Conservation (phyloP, 2,888 invertebrate genomes). For the Rhimphoctona megacephalus region DNA sequence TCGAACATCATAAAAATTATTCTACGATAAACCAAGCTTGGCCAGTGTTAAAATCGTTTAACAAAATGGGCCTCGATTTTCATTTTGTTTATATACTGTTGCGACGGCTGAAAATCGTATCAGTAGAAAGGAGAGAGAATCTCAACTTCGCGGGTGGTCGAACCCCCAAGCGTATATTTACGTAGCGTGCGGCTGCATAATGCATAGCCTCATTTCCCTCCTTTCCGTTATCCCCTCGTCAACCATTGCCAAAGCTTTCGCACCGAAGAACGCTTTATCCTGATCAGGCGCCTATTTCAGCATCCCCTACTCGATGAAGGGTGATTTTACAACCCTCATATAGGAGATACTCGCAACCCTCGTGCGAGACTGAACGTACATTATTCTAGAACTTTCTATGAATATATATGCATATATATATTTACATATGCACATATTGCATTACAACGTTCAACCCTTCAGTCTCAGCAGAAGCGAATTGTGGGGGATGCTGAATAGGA, state of each 20-base stretch:
- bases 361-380: conserved; percentile 13
- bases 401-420: neutral
- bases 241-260: conserved; percentile 46
- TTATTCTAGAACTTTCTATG: neutral
- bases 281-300: conserved; percentile 40
- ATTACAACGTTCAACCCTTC: conserved; percentile 42
- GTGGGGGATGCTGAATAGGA: conserved; percentile 33
- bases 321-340: conserved; percentile 49
- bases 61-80: neutral
- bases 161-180: conserved; percentile 71
- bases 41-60: neutral
- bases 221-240: neutral
- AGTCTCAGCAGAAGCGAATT: conserved; percentile 20
- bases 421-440: conserved; percentile 21
- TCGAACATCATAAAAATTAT: neutral
- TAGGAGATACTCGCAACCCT: conserved; percentile 46
- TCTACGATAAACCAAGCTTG: neutral
- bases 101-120: conserved; percentile 24
- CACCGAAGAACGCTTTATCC: conserved; percentile 55
- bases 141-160: conserved; percentile 71
- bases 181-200: conserved; percentile 75
- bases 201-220: conserved; percentile 68
- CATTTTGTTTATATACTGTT: conserved; percentile 44
- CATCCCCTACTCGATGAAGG: conserved; percentile 44
- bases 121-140: conserved; percentile 57